These are phyloP conservation scores for Pristionchus japonicus DNA, from an alignment of 2,888 invertebrate species.

Conservation along the genomic window DNA sequence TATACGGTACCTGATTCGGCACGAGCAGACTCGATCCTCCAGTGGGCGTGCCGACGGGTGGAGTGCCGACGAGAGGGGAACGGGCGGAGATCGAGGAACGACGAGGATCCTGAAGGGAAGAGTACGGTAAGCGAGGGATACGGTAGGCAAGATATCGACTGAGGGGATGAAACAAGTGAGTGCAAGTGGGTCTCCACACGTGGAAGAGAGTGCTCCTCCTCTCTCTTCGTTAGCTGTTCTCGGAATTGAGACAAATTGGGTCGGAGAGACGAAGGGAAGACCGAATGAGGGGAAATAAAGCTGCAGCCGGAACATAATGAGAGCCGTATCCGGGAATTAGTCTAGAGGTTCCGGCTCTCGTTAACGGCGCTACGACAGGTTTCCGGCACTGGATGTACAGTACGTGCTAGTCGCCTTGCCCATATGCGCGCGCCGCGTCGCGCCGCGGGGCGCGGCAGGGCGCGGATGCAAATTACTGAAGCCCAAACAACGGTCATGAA, in stretches of 20 bases:
- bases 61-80: slow-evolving; percentile 39
- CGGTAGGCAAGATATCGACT: no score
- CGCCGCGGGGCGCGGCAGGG: no score
- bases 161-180: not conserved
- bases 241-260: slow-evolving; percentile 25
- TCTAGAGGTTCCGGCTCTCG: not conserved
- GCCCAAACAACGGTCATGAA: no score
- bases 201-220: not conserved
- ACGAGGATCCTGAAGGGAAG: slow-evolving; percentile 26
- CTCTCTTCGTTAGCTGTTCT: slow-evolving; percentile 21
- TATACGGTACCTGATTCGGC: slow-evolving; percentile 1
- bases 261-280: not conserved
- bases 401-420: no score
- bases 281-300: not conserved
- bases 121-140: not conserved
- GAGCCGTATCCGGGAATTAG: not conserved
- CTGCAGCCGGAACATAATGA: not conserved
- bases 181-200: not conserved
- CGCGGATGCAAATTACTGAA: no score
- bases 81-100: slow-evolving; percentile 15
- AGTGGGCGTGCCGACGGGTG: slow-evolving; percentile 10
- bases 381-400: not conserved
- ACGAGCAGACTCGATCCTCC: not conserved
- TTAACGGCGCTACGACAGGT: not conserved
- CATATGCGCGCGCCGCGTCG: no score